phyloP scores from a whole-genome alignment of 2,113 vertebrate species.

The Dipodomys merriami region DNA sequence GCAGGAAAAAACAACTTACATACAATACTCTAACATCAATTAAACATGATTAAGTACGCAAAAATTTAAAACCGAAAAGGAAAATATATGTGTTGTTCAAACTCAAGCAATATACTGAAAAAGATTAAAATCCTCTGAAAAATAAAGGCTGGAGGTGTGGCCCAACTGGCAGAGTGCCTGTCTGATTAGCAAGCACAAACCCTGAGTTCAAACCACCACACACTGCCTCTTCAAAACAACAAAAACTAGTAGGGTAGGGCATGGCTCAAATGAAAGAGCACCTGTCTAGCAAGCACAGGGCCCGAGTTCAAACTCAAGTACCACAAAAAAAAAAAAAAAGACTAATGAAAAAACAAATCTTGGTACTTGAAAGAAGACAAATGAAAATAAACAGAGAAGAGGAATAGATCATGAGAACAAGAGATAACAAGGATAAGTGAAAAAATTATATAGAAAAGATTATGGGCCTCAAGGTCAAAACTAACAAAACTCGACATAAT shows the following conservation, averaged over 20 bases:
- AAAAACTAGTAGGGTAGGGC: too few relatives aligned
- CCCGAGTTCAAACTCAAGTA: neutral
- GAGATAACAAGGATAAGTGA: neutral
- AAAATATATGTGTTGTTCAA: too few relatives aligned
- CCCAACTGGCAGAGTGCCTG: too few relatives aligned
- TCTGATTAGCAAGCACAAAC: too few relatives aligned
- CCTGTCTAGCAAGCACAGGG: too few relatives aligned
- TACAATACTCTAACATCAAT: neutral
- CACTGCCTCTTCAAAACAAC: too few relatives aligned
- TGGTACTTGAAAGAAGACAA: neutral
- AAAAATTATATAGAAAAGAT: too few relatives aligned
- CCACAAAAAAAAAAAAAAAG: conserved; percentile 27
- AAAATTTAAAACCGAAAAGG: neutral
- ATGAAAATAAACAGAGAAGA: conserved; percentile 8
- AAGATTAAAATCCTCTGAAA: too few relatives aligned
- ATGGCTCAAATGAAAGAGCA: too few relatives aligned
- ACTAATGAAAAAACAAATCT: neutral
- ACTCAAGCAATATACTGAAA: too few relatives aligned
- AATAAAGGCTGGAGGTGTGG: too few relatives aligned
- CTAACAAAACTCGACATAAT: neutral
- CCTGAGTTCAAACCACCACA: too few relatives aligned
- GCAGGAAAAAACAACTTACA: neutral
- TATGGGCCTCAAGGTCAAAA: neutral
- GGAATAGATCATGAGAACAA: neutral
- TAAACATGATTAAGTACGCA: conserved; percentile 17